Conservation (phyloP, 2,888 invertebrate species). For the Polia nebulosa region DNA sequence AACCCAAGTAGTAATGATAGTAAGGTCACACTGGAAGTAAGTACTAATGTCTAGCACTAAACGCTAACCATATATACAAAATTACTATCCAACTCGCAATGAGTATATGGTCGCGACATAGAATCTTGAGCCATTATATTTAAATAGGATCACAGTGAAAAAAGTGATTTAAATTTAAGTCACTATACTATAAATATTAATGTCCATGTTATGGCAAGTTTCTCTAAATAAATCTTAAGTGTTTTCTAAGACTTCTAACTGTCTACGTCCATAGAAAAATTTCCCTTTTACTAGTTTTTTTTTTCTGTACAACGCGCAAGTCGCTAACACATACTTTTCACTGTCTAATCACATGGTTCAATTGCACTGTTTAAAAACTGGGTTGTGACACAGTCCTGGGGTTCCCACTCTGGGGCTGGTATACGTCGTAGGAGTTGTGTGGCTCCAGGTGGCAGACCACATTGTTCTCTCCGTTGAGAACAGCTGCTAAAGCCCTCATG, state of each 20-base stretch:
- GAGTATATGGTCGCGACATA: constrained; percentile 84
- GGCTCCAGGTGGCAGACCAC: constrained; percentile 97
- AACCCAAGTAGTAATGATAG: constrained; percentile 79
- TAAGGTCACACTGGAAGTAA: constrained; percentile 90
- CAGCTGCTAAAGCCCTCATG: constrained; percentile 93
- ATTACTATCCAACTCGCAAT: constrained; percentile 76
- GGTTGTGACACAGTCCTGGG: constrained; percentile 89
- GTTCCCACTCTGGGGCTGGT: constrained; percentile 86
- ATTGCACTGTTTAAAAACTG: constrained; percentile 84
- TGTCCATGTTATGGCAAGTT: constrained; percentile 90
- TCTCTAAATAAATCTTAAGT: constrained; percentile 86
- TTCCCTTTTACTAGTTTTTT: constrained; percentile 77
- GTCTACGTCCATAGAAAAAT: constrained; percentile 88
- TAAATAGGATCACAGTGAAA: constrained; percentile 91
- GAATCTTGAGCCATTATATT: constrained; percentile 89
- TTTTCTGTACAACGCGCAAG: constrained; percentile 82
- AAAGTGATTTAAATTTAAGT: constrained; percentile 89
- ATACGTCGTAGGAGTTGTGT: constrained; percentile 90
- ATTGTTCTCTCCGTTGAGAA: constrained; percentile 95
- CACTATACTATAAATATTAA: constrained; percentile 84
- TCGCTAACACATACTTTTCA: constrained; percentile 72
- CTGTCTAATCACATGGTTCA: constrained; percentile 61
- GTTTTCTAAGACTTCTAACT: constrained; percentile 82
- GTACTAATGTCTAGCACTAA: constrained; percentile 84
- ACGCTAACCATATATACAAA: constrained; percentile 85